Conservation (phyloP, 2,797 vertebrate species). For the Microctenopoma stevenorrisi region DNA sequence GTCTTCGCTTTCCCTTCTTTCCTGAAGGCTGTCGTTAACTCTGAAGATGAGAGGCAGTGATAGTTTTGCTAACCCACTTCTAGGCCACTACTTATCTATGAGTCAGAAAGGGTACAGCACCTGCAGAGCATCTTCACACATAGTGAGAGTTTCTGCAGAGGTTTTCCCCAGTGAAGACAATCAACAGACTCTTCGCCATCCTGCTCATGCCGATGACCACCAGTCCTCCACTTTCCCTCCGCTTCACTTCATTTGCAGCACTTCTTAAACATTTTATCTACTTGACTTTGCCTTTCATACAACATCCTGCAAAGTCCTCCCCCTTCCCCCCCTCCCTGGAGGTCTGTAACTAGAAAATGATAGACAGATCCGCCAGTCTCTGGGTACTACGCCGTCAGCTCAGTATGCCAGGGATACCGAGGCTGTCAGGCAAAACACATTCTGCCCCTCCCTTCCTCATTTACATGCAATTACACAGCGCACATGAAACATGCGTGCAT, state of each 20-base stretch:
- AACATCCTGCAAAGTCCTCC: neutral
- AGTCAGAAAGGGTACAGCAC: conserved; percentile 27
- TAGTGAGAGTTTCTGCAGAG: conserved; percentile 7
- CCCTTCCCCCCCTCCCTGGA: neutral
- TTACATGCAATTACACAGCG: conserved; percentile 44
- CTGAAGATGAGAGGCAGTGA: conserved; percentile 20
- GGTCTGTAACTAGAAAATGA: conserved; percentile 35
- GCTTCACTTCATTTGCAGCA: conserved; percentile 6
- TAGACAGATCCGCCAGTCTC: conserved; percentile 37
- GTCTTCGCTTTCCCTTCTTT: neutral
- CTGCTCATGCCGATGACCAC: conserved; percentile 9
- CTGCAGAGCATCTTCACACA: conserved; percentile 34
- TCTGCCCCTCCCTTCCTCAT: conserved; percentile 28
- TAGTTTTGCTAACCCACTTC: conserved; percentile 22
- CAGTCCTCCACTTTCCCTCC: neutral
- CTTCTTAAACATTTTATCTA: conserved; percentile 9
- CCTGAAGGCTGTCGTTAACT: conserved; percentile 23
- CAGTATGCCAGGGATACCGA: conserved; percentile 28
- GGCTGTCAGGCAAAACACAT: conserved; percentile 42
- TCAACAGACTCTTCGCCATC: conserved; percentile 1
- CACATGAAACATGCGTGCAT: neutral
- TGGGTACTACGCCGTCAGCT: neutral
- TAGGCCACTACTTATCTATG: conserved; percentile 25
- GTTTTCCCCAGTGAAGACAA: conserved; percentile 24
- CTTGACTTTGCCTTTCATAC: conserved; percentile 23